phyloP scores from a whole-genome alignment of 2,797 vertebrate species.

The Discoglossus pictus region DNA sequence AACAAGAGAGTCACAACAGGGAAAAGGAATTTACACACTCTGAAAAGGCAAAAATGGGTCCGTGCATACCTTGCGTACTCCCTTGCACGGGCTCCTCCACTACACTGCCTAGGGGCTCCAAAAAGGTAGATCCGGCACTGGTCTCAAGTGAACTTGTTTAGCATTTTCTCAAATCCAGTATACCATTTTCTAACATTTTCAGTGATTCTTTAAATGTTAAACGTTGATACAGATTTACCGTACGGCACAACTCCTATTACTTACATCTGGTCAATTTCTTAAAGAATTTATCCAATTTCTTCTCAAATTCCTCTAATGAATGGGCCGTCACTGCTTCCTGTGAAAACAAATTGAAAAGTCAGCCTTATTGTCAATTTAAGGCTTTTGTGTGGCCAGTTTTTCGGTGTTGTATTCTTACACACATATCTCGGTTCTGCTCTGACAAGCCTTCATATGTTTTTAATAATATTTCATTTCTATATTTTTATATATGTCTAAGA shows the following conservation, averaged over 20 bases:
- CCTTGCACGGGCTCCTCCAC: too few relatives aligned
- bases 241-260: constrained; percentile 31
- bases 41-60: too few relatives aligned
- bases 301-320: constrained; percentile 44
- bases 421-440: constrained; percentile 19
- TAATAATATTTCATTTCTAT: constrained; percentile 34
- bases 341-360: constrained; percentile 46
- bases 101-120: too few relatives aligned
- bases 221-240: constrained; percentile 5
- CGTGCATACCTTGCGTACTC: too few relatives aligned
- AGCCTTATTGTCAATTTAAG: constrained; percentile 32
- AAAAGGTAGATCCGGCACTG: too few relatives aligned
- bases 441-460: constrained; percentile 23
- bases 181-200: too few relatives aligned
- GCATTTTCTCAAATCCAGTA: too few relatives aligned
- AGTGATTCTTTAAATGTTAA: not conserved
- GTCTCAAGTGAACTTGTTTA: too few relatives aligned
- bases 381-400: constrained; percentile 28
- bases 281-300: constrained; percentile 45
- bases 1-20: too few relatives aligned
- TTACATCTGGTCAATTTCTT: constrained; percentile 33
- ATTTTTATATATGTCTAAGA: too few relatives aligned
- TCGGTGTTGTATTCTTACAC: constrained; percentile 4
- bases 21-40: too few relatives aligned
- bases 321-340: constrained; percentile 28